Evolutionary conservation across 2,888 invertebrate species (phyloP), one percentile per base, ranked within the genome.

Genomic region (Caenorhabditis virilis): DNA sequence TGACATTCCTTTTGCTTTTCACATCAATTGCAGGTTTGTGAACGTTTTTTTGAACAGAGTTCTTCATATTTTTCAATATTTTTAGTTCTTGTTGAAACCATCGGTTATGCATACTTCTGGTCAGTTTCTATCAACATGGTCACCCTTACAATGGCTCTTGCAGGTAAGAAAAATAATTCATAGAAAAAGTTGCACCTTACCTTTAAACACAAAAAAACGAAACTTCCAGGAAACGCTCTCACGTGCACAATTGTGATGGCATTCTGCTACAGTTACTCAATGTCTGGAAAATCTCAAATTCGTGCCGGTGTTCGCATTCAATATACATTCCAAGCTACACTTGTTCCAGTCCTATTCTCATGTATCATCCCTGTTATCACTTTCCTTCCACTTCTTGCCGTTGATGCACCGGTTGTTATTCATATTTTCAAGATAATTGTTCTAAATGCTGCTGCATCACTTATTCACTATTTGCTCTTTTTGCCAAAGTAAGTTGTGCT

Each of bases 191-290:
- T n/a, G n/a, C n/a, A n/a, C 46, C 13, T 30, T 30, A 30, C 30
- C 30, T 6, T 30, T 30, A 30, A 30, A 30, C 30, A 30, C 13
- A 30, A 30, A 6, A 30, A 30, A 13, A 54, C 15, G 16, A 23
- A 47, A 15, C 16, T 53, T 69, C 30, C 43, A 76, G 79, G 78
- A 49, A 78, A 78, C 47, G 65, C 77, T 0, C 71, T 80, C 46
- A 75, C 78, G 5, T 72, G 72, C 27, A 72, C 72, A 16, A 65
- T 77, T 26, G 70, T 73, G 2, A 64, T 82, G 42, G 63, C 76
- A 26, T 82, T 82, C 67, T 75, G 78, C 53, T 80, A 79, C 63
- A 69, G 72, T 27, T 83, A 80, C 56, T 74, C 72, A 13, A 77
- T 78, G 52, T 71, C 77, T 33, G 80, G 80, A 15, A 62, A 66